A percentile compares a stretch with the other conserved stretches of the same genome.
Evolutionary conservation across 1,140 invertebrate genomes (phyloP).

Genomic region (Halictus rubicundus): DNA sequence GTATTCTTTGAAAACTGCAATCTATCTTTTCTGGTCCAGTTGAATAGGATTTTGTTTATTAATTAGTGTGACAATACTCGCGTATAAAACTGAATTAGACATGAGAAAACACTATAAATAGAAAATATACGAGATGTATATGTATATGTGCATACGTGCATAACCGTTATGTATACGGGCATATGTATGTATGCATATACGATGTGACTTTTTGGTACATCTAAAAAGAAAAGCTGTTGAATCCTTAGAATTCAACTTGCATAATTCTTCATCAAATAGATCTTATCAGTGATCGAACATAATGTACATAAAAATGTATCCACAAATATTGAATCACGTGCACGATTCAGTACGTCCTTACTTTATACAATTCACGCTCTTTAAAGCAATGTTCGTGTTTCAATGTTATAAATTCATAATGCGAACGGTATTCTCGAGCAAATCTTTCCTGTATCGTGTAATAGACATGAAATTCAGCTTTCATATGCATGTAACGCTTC

Average conservation of each 20-base stretch:
- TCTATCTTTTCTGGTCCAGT: neutral
- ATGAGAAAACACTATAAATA: conserved; percentile 36
- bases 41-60: neutral
- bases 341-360: neutral
- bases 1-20: neutral
- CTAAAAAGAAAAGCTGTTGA: conserved; percentile 24
- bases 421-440: conserved; percentile 1
- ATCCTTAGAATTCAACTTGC: conserved; percentile 3
- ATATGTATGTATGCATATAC: neutral
- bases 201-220: conserved; percentile 18
- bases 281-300: conserved; percentile 17
- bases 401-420: neutral
- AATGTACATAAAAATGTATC: neutral
- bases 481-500: conserved; percentile 82
- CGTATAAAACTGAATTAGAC: neutral
- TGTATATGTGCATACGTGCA: neutral
- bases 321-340: conserved; percentile 1
- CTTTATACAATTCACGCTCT: conserved; percentile 4
- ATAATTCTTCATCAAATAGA: neutral
- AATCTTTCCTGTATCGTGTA: neutral
- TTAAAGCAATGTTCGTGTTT: conserved; percentile 8
- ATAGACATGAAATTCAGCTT: conserved; percentile 55
- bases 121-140: conserved; percentile 20
- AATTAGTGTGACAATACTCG: neutral
- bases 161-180: too few relatives aligned